A percentile compares a stretch with the other conserved stretches of the same genome.
phyloP scores from a whole-genome alignment of 92 coral and sea anemone genomes.

The Actinernus sp. region DNA sequence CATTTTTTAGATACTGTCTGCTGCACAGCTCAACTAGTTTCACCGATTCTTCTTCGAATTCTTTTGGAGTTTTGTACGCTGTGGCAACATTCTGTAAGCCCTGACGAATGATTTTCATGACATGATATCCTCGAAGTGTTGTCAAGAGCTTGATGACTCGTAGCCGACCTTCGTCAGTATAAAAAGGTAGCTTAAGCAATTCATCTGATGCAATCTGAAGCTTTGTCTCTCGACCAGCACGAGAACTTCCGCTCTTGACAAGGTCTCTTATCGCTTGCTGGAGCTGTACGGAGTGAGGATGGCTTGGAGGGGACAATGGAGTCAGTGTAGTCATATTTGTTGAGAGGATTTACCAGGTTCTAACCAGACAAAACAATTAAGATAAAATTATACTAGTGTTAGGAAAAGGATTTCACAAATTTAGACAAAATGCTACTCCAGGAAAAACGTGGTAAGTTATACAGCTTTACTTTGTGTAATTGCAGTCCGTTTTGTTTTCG shows the following conservation, averaged over 20 bases:
- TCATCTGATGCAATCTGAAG: constrained; percentile 5
- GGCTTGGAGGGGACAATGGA: too few relatives aligned
- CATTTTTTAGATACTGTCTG: neutral
- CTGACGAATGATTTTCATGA: constrained; percentile 13
- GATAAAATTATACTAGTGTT: too few relatives aligned
- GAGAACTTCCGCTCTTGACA: constrained; percentile 4
- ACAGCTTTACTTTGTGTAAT: too few relatives aligned
- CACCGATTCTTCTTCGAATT: constrained; percentile 13
- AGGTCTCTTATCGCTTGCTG: constrained; percentile 12
- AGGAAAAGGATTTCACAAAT: too few relatives aligned
- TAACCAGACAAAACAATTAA: too few relatives aligned
- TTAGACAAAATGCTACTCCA: too few relatives aligned
- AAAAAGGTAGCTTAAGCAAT: neutral
- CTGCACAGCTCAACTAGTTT: constrained; percentile 11
- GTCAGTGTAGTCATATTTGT: too few relatives aligned
- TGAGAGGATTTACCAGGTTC: too few relatives aligned
- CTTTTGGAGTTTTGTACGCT: constrained; percentile 2
- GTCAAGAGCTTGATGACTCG: neutral
- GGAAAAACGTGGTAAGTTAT: too few relatives aligned
- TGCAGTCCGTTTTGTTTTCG: too few relatives aligned
- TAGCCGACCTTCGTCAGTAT: constrained; percentile 7
- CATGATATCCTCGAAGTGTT: constrained; percentile 3
- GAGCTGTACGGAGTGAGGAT: neutral
- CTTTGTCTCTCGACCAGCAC: neutral
- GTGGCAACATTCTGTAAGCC: constrained; percentile 2